Percentiles rank a stretch among this genome's conserved stretches.
phyloP scores from a whole-genome alignment of 2,797 vertebrate genomes.

The Notoglanidium macrostoma region DNA sequence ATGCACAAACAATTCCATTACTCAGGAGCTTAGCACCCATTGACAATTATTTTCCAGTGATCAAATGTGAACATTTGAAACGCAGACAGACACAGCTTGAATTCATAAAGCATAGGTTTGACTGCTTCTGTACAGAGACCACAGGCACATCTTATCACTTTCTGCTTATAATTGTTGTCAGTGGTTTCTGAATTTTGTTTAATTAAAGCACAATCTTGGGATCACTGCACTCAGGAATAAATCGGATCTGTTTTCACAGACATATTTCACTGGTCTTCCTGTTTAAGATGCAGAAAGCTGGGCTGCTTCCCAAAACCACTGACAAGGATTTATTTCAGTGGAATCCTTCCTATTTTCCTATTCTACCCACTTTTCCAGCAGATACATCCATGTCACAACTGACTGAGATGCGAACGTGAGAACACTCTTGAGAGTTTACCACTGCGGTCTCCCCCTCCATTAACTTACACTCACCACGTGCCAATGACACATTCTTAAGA shows the following conservation, averaged over 20 bases:
- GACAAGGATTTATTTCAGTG: constrained; percentile 45
- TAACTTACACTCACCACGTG: constrained; percentile 43
- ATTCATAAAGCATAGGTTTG: constrained; percentile 24
- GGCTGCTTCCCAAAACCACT: constrained; percentile 35
- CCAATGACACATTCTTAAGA: constrained; percentile 52
- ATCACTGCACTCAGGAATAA: constrained; percentile 7
- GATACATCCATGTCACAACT: constrained; percentile 39
- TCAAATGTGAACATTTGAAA: constrained; percentile 16
- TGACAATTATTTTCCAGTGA: constrained; percentile 39
- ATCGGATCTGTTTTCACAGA: constrained; percentile 33
- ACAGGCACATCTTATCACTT: constrained; percentile 28
- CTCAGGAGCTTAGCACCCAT: constrained; percentile 22
- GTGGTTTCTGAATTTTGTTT: constrained; percentile 35
- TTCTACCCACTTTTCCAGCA: constrained; percentile 39
- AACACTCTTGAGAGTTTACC: constrained; percentile 31
- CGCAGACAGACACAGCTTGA: constrained; percentile 14
- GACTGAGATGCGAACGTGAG: constrained; percentile 11
- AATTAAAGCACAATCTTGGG: constrained; percentile 13
- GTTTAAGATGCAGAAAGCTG: constrained; percentile 39
- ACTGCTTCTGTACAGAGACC: constrained; percentile 28
- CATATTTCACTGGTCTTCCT: constrained; percentile 34
- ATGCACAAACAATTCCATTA: constrained; percentile 39
- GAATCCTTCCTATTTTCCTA: constrained; percentile 42
- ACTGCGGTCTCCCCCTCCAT: constrained; percentile 27
- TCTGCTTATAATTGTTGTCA: constrained; percentile 15